Evolutionary conservation across 2,888 invertebrate species (phyloP).

Genomic region (Scaptomyza reducta): DNA sequence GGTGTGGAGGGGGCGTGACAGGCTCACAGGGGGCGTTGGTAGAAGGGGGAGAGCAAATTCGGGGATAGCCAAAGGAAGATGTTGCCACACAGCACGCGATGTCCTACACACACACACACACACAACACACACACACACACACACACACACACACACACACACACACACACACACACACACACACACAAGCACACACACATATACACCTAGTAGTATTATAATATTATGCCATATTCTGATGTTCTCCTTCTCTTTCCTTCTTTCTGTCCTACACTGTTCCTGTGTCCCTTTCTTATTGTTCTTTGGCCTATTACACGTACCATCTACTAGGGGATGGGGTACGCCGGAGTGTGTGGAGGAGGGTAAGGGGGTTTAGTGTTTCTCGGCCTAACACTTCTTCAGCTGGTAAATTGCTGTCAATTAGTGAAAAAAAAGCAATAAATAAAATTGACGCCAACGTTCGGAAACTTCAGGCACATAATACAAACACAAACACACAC

Average conservation of each 20-base stretch:
- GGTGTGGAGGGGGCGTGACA: not conserved
- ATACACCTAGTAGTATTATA: not conserved
- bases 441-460: conserved; percentile 61
- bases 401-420: conserved; percentile 79
- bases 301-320: conserved; percentile 41
- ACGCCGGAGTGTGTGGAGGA: too few relatives aligned
- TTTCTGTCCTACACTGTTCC: too few relatives aligned
- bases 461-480: conserved; percentile 5
- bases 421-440: conserved; percentile 76
- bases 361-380: not conserved
- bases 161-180: not conserved
- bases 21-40: not conserved
- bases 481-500: conserved; percentile 8
- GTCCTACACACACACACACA: conserved; percentile 22
- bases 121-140: not conserved
- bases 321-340: conserved; percentile 1
- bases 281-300: conserved; percentile 5
- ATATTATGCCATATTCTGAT: conserved; percentile 40
- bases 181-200: not conserved
- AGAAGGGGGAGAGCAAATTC: not conserved
- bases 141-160: not conserved
- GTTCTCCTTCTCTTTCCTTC: not conserved
- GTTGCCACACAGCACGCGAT: conserved; percentile 57
- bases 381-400: conserved; percentile 59
- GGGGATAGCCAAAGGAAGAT: conserved; percentile 19